phyloP scores from a whole-genome alignment of 2,888 invertebrate species.

The Parascotia fuliginaria region DNA sequence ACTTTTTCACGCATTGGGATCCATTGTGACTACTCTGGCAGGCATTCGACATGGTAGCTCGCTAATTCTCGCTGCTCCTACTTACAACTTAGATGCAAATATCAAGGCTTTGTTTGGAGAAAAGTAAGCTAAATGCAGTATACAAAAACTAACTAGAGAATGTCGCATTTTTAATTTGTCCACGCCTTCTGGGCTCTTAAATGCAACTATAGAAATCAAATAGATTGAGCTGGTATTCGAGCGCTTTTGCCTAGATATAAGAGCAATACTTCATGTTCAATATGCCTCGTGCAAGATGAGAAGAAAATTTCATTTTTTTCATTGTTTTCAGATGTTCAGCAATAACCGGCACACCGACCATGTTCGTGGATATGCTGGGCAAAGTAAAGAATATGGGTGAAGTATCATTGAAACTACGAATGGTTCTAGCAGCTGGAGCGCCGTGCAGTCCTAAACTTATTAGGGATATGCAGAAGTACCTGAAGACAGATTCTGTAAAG shows the following conservation, averaged over 20 bases:
- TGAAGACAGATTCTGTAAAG: constrained; percentile 82
- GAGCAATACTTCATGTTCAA: too few species aligned
- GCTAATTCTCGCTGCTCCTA: constrained; percentile 86
- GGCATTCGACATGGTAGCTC: constrained; percentile 87
- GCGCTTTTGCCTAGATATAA: too few species aligned
- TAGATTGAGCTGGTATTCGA: too few species aligned
- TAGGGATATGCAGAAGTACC: constrained; percentile 77
- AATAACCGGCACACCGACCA: constrained; percentile 94
- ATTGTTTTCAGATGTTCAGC: constrained; percentile 87
- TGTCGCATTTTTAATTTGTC: too few species aligned
- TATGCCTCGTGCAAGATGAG: too few species aligned
- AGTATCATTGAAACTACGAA: constrained; percentile 57
- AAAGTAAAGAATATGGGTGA: constrained; percentile 69
- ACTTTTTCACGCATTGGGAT: constrained; percentile 94
- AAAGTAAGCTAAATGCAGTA: constrained; percentile 79
- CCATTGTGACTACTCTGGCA: constrained; percentile 87
- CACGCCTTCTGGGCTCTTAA: too few species aligned
- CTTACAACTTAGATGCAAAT: constrained; percentile 86
- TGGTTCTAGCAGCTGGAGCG: constrained; percentile 91
- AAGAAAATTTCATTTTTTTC: not conserved
- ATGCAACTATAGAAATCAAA: too few species aligned
- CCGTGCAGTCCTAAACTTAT: constrained; percentile 90
- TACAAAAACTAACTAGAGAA: not conserved
- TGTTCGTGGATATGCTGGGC: constrained; percentile 91
- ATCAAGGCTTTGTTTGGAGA: constrained; percentile 89